Conservation (phyloP, 2,797 vertebrate genomes). For the Crocidura indochinensis region DNA sequence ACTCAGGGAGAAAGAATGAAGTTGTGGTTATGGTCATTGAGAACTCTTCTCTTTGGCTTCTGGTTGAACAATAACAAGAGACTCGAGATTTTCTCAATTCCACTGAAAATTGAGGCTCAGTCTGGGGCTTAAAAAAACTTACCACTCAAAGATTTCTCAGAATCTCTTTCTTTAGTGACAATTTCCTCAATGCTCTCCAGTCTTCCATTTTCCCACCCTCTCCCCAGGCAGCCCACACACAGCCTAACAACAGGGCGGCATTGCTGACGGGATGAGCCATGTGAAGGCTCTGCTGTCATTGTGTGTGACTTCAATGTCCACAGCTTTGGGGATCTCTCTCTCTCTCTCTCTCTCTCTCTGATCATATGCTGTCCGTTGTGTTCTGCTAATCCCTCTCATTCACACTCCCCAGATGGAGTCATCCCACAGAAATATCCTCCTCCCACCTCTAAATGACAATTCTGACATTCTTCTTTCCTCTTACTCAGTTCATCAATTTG, state of each 20-base stretch:
- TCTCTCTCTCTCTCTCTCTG: slow-evolving; percentile 31
- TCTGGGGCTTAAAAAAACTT: not conserved
- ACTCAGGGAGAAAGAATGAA: not conserved
- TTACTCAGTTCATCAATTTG: not conserved
- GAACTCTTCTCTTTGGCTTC: not conserved
- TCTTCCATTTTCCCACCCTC: not conserved
- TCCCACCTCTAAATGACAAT: slow-evolving; percentile 5
- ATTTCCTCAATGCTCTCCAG: not conserved
- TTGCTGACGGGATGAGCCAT: not conserved
- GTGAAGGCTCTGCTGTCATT: not conserved
- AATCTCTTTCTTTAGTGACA: slow-evolving; percentile 17
- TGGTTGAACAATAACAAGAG: not conserved
- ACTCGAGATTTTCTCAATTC: not conserved
- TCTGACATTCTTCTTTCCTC: slow-evolving; percentile 21
- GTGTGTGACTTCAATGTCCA: not conserved
- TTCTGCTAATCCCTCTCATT: not conserved
- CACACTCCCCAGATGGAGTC: slow-evolving; percentile 47
- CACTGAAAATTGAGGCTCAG: not conserved
- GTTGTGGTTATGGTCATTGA: not conserved
- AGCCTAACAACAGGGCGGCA: slow-evolving; percentile 9
- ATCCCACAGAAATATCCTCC: slow-evolving; percentile 2
- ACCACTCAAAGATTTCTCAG: not conserved
- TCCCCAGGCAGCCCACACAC: slow-evolving; percentile 4
- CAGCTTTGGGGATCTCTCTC: not conserved
- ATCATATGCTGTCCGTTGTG: not conserved